A percentile compares a stretch with the other conserved stretches of the same genome.
Evolutionary conservation across 2,888 invertebrate species (phyloP).

Genomic region (Neocrepidodera transversa): DNA sequence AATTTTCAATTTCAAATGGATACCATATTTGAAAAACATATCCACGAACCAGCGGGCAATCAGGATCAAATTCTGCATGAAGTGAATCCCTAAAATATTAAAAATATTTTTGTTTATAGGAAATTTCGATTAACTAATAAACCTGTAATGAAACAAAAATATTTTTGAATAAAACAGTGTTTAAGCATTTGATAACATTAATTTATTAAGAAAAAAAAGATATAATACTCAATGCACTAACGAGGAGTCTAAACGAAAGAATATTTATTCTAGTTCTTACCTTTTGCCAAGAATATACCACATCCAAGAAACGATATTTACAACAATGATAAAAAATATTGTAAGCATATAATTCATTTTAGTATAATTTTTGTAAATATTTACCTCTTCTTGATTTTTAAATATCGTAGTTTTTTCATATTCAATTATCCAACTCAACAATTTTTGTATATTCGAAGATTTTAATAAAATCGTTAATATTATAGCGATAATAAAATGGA

Average conservation of each 20-base stretch:
- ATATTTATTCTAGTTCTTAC: constrained; percentile 16
- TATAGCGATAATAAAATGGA: constrained; percentile 21
- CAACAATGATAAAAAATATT: constrained; percentile 10
- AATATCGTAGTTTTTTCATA: constrained; percentile 21
- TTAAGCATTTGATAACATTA: too few relatives aligned
- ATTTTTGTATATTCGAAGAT: constrained; percentile 2
- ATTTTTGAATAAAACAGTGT: too few relatives aligned
- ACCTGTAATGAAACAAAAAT: too few relatives aligned
- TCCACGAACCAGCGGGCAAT: constrained; percentile 20
- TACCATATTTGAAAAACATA: constrained; percentile 28
- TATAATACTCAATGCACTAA: too few relatives aligned
- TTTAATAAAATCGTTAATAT: constrained; percentile 23
- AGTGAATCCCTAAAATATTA: constrained; percentile 16
- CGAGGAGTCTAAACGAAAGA: too few relatives aligned
- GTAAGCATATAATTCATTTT: constrained; percentile 14
- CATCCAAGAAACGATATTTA: constrained; percentile 12
- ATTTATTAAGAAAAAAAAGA: too few relatives aligned
- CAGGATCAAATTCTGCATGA: not conserved
- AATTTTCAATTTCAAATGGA: constrained; percentile 20
- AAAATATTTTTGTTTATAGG: too few relatives aligned
- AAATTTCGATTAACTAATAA: too few relatives aligned
- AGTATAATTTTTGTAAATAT: constrained; percentile 22
- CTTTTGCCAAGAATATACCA: constrained; percentile 20
- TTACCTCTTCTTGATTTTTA: constrained; percentile 5
- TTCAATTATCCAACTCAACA: constrained; percentile 11